phyloP scores from a whole-genome alignment of 2,888 invertebrate species.

The Nemoura dubitans region DNA sequence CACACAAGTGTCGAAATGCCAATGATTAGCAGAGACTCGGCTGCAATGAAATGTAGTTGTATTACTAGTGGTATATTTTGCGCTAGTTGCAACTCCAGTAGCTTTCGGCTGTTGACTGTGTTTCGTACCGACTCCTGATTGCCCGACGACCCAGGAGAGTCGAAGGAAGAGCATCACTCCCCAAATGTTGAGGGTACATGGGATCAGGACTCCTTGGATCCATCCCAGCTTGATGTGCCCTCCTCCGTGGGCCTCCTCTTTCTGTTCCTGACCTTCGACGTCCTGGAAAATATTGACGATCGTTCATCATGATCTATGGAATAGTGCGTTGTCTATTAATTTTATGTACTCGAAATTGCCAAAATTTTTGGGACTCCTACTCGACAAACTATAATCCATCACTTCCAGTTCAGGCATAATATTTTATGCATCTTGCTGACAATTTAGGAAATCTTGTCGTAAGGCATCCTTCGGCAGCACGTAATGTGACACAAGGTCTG shows the following conservation, averaged over 20 bases:
- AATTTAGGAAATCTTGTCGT: too few relatives aligned
- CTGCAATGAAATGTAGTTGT: slow-evolving; percentile 52
- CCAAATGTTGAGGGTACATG: slow-evolving; percentile 97
- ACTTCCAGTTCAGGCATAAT: too few relatives aligned
- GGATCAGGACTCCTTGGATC: slow-evolving; percentile 91
- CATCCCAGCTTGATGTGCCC: slow-evolving; percentile 84
- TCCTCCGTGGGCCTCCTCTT: slow-evolving; percentile 53
- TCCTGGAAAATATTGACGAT: background rate
- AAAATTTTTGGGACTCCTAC: too few relatives aligned
- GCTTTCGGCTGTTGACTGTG: background rate
- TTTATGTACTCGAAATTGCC: too few relatives aligned
- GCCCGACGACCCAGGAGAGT: slow-evolving; percentile 96
- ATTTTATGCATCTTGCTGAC: too few relatives aligned
- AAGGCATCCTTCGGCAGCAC: background rate
- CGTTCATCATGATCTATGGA: too few relatives aligned
- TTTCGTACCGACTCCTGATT: slow-evolving; percentile 80
- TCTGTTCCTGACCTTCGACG: background rate
- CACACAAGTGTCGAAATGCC: slow-evolving; percentile 84
- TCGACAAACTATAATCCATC: too few relatives aligned
- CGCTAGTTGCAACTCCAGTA: background rate
- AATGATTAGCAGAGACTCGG: slow-evolving; percentile 75
- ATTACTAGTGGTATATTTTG: background rate
- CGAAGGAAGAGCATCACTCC: slow-evolving; percentile 99
- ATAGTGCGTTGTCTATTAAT: too few relatives aligned
- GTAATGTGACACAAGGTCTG: background rate